phyloP scores from a whole-genome alignment of 2,113 vertebrate genomes.

The Bubo scandiacus region DNA sequence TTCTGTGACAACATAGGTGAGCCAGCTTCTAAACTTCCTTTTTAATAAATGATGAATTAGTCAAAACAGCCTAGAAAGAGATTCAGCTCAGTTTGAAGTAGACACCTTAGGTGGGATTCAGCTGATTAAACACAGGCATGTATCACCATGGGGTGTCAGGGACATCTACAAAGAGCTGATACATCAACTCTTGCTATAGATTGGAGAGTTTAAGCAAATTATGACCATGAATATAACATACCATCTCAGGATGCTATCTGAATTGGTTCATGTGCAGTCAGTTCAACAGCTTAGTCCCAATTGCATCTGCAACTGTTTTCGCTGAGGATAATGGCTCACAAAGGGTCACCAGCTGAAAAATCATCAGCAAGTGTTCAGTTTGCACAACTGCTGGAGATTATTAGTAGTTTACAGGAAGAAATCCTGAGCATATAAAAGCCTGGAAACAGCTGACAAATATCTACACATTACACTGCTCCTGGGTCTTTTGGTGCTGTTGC shows the following conservation, averaged over 20 bases:
- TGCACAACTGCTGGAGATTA: neutral
- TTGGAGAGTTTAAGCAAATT: neutral
- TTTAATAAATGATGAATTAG: neutral
- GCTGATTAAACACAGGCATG: neutral
- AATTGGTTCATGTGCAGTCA: neutral
- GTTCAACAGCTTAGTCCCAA: neutral
- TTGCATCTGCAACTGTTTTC: neutral
- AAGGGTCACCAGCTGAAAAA: neutral
- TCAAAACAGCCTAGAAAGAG: neutral
- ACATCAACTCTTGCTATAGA: neutral
- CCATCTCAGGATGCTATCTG: neutral
- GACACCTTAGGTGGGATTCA: neutral
- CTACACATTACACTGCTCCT: neutral
- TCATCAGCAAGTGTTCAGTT: neutral
- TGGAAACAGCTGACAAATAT: neutral
- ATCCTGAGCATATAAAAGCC: neutral
- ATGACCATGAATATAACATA: neutral
- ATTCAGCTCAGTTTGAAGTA: neutral
- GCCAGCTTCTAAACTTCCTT: neutral
- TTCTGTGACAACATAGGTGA: neutral
- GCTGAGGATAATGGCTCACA: neutral
- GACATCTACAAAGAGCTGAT: neutral
- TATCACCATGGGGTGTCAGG: neutral
- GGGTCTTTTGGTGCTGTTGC: neutral
- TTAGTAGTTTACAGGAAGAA: neutral